Evolutionary conservation across 2,113 vertebrate species (phyloP).

Genomic region (Hippoglossus stenolepis): DNA sequence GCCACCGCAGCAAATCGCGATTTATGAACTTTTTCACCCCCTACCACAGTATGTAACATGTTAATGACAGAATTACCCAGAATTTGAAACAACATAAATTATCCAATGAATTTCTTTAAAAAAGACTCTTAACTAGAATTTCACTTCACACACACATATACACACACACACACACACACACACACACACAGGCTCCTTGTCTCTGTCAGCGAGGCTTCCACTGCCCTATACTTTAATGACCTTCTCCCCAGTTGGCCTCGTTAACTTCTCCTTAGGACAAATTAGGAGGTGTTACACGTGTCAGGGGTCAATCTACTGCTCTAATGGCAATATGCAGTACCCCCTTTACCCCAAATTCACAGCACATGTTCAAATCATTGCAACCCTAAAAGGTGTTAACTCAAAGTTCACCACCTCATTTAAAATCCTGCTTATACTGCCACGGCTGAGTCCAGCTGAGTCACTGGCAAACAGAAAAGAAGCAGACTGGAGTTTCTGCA

Average conservation of each 20-base stretch:
- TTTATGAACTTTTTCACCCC: background rate
- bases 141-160: constrained; percentile 22
- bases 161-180: background rate
- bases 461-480: background rate
- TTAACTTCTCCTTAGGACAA: constrained; percentile 78
- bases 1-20: background rate
- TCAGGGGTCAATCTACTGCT: constrained; percentile 65
- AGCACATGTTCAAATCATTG: constrained; percentile 65
- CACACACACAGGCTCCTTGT: constrained; percentile 38
- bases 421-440: constrained; percentile 12
- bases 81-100: constrained; percentile 16
- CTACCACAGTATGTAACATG: background rate
- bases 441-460: constrained; percentile 10
- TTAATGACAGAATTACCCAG: background rate
- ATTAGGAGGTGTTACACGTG: constrained; percentile 77
- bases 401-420: constrained; percentile 68
- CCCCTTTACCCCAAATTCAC: constrained; percentile 42
- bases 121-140: constrained; percentile 26
- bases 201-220: constrained; percentile 55
- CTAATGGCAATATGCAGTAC: constrained; percentile 11
- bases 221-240: constrained; percentile 57
- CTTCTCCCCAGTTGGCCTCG: constrained; percentile 66
- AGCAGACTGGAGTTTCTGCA: constrained; percentile 12
- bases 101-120: background rate
- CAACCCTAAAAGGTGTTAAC: constrained; percentile 71